Evolutionary conservation across 2,888 invertebrate genomes (phyloP), one percentile per base, ranked within the genome.

Genomic region (Hermaeophaga mercurialis): DNA sequence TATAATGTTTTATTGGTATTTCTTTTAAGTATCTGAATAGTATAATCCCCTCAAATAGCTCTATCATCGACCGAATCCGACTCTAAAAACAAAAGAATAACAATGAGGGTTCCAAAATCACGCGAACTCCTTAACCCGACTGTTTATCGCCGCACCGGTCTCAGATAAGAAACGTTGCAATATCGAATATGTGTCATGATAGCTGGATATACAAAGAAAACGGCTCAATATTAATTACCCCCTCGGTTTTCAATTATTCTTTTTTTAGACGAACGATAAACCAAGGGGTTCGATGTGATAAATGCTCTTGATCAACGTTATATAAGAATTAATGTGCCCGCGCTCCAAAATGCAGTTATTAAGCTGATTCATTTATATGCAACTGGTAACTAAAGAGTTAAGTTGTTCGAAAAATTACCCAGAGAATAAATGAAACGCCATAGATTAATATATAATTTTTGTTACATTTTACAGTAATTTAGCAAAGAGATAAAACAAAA

Each of bases 181-280:
- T 67, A 68, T 69, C 65, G 70, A 68, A 67, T 70, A 68, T 70
- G 64, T 66, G 68, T 70, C 68, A 65, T 55, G 59, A 58, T 62
- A 58, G 47, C 53, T 50, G 43, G 58, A 58, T 56, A 62, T 64
- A 61, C 64, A 60, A 64, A 64, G 64, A 64, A 62, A 60, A 59
- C 39, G 49, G 56, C 49, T 52, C 39, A 52, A 58, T 63, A 63
- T 65, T 65, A 65, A 65, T 65, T 61, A 56, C 63, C 50, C 28
- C 38, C 54, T 53, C 28, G 56, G 55, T 56, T 61, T 64, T 64
- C 61, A 59, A 61, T 61, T 59, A 61, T 64, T 53, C n/a, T 34
- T 19, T 50, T 45, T 47, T 47, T 34, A 26, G 22, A 26, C 26
- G 48, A 48, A 41, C 41, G 48, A 47, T 41, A 47, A 52, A 33